Percentiles rank a stretch among this genome's conserved stretches.
Evolutionary conservation across 2,797 vertebrate species (phyloP).

Genomic region (Spondyliosoma cantharus): DNA sequence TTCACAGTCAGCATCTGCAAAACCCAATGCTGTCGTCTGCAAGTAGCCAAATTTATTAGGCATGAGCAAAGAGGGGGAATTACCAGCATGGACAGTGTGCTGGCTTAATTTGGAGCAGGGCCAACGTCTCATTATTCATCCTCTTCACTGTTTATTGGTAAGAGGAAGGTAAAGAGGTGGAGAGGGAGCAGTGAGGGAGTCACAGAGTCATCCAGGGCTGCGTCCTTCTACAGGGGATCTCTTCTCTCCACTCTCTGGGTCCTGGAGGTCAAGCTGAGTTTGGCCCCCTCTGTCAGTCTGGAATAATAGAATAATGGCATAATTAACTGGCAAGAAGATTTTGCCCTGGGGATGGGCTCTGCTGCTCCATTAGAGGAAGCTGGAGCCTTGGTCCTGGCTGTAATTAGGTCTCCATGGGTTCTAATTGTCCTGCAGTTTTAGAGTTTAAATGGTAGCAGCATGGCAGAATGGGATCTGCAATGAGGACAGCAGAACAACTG

Average conservation of each 20-base stretch:
- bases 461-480: slow-evolving; percentile 53
- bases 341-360: slow-evolving; percentile 71
- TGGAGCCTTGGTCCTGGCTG: slow-evolving; percentile 66
- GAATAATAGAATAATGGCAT: slow-evolving; percentile 84
- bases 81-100: slow-evolving; percentile 49
- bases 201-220: slow-evolving; percentile 51
- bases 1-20: slow-evolving; percentile 59
- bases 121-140: slow-evolving; percentile 72
- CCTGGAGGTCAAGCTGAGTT: slow-evolving; percentile 70
- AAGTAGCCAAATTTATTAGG: slow-evolving; percentile 69
- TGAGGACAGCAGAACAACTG: slow-evolving; percentile 22
- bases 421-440: slow-evolving; percentile 80
- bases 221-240: slow-evolving; percentile 54
- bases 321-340: slow-evolving; percentile 82
- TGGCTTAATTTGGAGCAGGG: slow-evolving; percentile 64
- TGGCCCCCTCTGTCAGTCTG: slow-evolving; percentile 64
- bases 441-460: slow-evolving; percentile 65
- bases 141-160: slow-evolving; percentile 62
- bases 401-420: slow-evolving; percentile 84
- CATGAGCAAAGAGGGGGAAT: slow-evolving; percentile 40
- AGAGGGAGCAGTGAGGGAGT: slow-evolving; percentile 46
- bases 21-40: slow-evolving; percentile 63
- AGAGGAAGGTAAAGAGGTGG: slow-evolving; percentile 25
- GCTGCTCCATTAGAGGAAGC: slow-evolving; percentile 74
- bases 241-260: slow-evolving; percentile 57